phyloP scores from a whole-genome alignment of 2,113 vertebrate genomes.

The Rostratula benghalensis region DNA sequence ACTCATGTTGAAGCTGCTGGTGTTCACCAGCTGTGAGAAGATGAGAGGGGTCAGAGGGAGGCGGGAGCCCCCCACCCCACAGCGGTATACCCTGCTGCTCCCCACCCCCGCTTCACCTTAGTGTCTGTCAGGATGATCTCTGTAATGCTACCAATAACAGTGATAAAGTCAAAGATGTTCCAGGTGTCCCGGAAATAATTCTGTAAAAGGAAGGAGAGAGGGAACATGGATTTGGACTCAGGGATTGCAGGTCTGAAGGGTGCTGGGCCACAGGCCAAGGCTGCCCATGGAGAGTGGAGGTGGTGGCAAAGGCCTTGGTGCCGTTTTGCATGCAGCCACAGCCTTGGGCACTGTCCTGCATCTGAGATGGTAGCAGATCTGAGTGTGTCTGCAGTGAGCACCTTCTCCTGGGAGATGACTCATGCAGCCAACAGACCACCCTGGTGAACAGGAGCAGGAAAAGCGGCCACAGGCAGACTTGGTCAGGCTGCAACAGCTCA shows the following conservation, averaged over 20 bases:
- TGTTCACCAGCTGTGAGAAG: slow-evolving; percentile 77
- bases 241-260: background rate
- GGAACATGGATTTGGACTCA: background rate
- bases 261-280: accelerated
- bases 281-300: background rate
- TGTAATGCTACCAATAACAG: slow-evolving; percentile 94
- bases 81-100: accelerated
- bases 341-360: background rate
- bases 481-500: background rate
- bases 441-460: background rate
- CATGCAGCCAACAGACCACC: background rate
- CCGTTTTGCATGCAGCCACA: background rate
- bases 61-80: background rate
- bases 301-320: background rate
- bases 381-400: background rate
- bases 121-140: slow-evolving; percentile 92
- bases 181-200: slow-evolving; percentile 98
- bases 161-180: slow-evolving; percentile 99
- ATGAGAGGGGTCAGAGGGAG: slow-evolving; percentile 4
- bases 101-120: slow-evolving; percentile 73
- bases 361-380: background rate
- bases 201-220: slow-evolving; percentile 69
- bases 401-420: slow-evolving; percentile 22
- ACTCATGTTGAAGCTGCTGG: slow-evolving; percentile 95
- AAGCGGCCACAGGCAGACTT: background rate